Evolutionary conservation across 2,888 invertebrate genomes (phyloP).

Genomic region (Dastarcus helophoroides): DNA sequence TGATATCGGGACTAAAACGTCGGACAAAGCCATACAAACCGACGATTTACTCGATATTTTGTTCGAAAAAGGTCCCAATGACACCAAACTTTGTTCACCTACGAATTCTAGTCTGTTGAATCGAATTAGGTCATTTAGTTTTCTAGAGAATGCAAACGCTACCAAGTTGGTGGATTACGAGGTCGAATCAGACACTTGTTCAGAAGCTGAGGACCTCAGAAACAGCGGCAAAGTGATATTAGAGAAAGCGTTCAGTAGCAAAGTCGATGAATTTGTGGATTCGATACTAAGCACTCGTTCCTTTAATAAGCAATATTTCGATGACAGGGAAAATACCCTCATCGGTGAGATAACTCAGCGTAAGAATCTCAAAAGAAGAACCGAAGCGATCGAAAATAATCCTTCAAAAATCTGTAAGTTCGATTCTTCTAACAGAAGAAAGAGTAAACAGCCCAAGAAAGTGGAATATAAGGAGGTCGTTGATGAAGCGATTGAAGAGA

Average conservation of each 20-base stretch:
- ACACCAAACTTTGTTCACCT: slow-evolving; percentile 8
- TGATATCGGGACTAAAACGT: slow-evolving; percentile 29
- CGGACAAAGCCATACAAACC: slow-evolving; percentile 30
- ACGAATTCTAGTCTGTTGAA: slow-evolving; percentile 1
- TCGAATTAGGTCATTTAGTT: background rate
- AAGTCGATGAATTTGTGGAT: slow-evolving; percentile 16
- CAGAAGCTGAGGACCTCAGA: slow-evolving; percentile 17
- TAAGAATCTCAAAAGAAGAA: slow-evolving; percentile 28
- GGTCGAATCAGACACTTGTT: slow-evolving; percentile 22
- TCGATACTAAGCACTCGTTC: slow-evolving; percentile 12
- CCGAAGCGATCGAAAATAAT: slow-evolving; percentile 12
- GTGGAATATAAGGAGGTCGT: slow-evolving; percentile 18
- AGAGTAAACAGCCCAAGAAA: slow-evolving; percentile 34
- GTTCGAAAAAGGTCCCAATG: slow-evolving; percentile 12
- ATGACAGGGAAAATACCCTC: slow-evolving; percentile 27
- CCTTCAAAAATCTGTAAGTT: slow-evolving; percentile 26
- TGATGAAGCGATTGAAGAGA: background rate
- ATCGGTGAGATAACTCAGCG: slow-evolving; percentile 31
- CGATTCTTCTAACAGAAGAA: slow-evolving; percentile 29
- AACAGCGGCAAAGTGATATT: slow-evolving; percentile 8
- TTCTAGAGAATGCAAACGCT: background rate
- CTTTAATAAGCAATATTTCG: slow-evolving; percentile 20
- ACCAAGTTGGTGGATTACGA: slow-evolving; percentile 29
- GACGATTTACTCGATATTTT: slow-evolving; percentile 25
- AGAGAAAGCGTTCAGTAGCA: slow-evolving; percentile 12